Evolutionary conservation across 2,797 vertebrate genomes (phyloP).

Genomic region (Sebastes umbrosus): DNA sequence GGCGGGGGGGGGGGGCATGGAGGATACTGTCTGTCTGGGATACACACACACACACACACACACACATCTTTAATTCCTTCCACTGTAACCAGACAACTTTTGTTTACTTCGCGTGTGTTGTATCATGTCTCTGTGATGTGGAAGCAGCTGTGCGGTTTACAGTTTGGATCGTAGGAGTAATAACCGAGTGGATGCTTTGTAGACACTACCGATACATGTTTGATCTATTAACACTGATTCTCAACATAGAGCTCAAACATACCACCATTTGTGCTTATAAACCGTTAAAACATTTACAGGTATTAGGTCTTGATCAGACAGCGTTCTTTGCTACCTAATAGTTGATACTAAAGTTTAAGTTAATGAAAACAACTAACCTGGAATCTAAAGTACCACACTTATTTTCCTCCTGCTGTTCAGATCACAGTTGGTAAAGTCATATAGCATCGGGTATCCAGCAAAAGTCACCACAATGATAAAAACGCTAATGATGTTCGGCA

Average conservation of each 20-base stretch:
- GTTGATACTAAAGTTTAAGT: too few species aligned
- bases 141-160: neutral
- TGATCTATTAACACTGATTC: neutral
- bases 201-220: neutral
- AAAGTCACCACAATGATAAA: too few species aligned
- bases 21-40: slow-evolving; percentile 41
- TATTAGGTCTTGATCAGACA: neutral
- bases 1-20: neutral
- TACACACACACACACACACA: neutral
- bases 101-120: slow-evolving; percentile 30
- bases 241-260: too few species aligned
- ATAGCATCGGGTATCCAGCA: too few species aligned
- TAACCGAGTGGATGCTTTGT: neutral
- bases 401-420: too few species aligned
- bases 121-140: neutral
- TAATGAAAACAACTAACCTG: neutral
- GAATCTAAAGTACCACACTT: too few species aligned
- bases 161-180: neutral
- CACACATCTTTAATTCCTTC: slow-evolving; percentile 33
- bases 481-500: too few species aligned
- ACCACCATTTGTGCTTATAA: too few species aligned
- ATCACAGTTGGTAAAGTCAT: accelerated
- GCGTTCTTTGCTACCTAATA: neutral
- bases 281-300: too few species aligned
- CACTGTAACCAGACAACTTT: slow-evolving; percentile 32